phyloP scores from a whole-genome alignment of 2,888 invertebrate genomes.

The Lamellibrachia satsuma region DNA sequence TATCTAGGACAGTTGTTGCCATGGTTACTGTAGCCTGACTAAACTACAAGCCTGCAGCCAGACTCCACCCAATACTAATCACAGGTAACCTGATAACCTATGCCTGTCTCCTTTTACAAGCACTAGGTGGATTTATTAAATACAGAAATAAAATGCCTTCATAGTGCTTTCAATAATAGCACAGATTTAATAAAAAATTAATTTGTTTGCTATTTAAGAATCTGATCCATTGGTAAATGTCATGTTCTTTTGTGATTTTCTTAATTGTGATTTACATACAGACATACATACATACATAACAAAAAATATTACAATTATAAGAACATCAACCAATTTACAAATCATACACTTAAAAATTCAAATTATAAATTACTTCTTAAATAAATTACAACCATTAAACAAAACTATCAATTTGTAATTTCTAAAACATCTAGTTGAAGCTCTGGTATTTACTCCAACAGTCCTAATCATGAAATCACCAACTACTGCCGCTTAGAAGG shows the following conservation, averaged over 20 bases:
- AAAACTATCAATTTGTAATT: too few relatives aligned
- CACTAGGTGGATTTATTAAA: not conserved
- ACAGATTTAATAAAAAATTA: not conserved
- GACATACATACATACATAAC: too few relatives aligned
- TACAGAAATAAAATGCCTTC: not conserved
- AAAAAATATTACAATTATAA: too few relatives aligned
- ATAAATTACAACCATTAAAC: too few relatives aligned
- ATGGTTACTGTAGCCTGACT: not conserved
- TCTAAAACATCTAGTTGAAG: too few relatives aligned
- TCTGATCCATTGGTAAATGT: too few relatives aligned
- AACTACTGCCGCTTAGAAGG: not conserved
- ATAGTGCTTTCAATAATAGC: not conserved
- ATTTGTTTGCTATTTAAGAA: not conserved
- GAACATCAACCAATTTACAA: too few relatives aligned
- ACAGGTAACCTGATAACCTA: not conserved
- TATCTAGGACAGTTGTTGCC: slow-evolving; percentile 17
- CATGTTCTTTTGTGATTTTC: not conserved
- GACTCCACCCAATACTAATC: not conserved
- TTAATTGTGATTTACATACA: not conserved
- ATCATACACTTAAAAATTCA: too few relatives aligned
- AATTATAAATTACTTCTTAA: too few relatives aligned
- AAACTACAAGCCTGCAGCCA: not conserved
- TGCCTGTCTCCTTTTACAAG: not conserved
- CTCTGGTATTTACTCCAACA: too few relatives aligned
- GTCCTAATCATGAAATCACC: too few relatives aligned